phyloP scores from a whole-genome alignment of 2,888 invertebrate species.

The Seira ritae region DNA sequence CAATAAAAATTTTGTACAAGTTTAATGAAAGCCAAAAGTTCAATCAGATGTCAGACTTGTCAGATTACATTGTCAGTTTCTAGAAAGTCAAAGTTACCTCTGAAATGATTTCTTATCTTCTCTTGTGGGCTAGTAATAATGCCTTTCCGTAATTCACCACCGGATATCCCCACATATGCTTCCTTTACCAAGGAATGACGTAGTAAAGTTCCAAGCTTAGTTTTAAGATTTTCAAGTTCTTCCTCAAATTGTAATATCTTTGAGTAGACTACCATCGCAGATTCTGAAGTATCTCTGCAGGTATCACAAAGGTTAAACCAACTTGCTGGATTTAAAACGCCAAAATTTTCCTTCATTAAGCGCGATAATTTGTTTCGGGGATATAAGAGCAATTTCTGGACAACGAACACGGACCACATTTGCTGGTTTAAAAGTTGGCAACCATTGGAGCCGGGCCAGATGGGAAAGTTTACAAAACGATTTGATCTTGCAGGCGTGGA shows the following conservation, averaged over 20 bases:
- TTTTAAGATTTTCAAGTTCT: neutral
- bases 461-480: no score
- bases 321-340: neutral
- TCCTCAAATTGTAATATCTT: slow-evolving; percentile 4
- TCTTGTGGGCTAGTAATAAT: neutral
- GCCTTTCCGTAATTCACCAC: no score
- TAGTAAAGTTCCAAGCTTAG: neutral
- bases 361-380: neutral
- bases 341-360: neutral
- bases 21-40: no score
- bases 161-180: no score
- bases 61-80: no score
- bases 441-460: slow-evolving; percentile 18
- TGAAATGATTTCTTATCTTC: neutral
- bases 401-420: slow-evolving; percentile 18
- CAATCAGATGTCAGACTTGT: no score
- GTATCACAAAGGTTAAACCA: slow-evolving; percentile 25
- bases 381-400: slow-evolving; percentile 5
- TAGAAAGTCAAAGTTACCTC: no score
- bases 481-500: no score
- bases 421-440: neutral
- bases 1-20: no score
- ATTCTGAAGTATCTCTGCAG: no score
- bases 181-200: no score
- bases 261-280: slow-evolving; percentile 17